Base-by-base conservation (phyloP, 2,888 invertebrate species). In the Callimorpha dominula region DNA sequence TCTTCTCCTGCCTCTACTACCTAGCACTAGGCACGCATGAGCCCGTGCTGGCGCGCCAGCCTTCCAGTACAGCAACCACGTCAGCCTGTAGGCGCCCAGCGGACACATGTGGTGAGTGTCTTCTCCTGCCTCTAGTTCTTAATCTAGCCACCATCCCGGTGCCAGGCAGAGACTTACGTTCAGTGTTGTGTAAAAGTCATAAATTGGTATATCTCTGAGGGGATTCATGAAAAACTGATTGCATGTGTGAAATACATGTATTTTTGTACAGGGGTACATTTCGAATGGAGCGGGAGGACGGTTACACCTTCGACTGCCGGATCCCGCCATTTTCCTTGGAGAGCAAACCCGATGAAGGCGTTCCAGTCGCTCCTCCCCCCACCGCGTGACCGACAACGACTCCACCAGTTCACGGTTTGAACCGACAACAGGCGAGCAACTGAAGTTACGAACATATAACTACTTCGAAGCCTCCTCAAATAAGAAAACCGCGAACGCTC, bases 11-110 rank as follows among this genome's bases (percentile, higher is more conserved):
- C 50, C 17, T 11, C 40, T 40, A 52, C 65, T 49, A 7, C 15
- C 17, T 7, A 50, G 12, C 5, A 14, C 12, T 14, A 14, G 3
- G 14, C 50, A 31, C 31, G 0, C 99, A 99, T 96, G 99, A 99
- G 95, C 99, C 99, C 63, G 97, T 99, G 78, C 96, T 99, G 74
- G 98, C 99, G 65, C 97, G 97, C 76, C 96, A 97, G 99, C 99
- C 86, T 99, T 99, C 95, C 99, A 99, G 95, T 99, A 99, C 93
- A 99, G 98, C 92, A 99, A 99, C 92, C 99, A 99, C 93, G 99
- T 99, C 71, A 99, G 99, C 85, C 96, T 99, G 82, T 99, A 99
- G 96, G 99, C 99, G 73, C 99, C 99, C 60, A 99, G 99, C 90
- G 99, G 99, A 12, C 99, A 99, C 89, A 99, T 99, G 99, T 99